Conservation (phyloP, 1,140 invertebrate species). For the Eriosoma lanigerum region DNA sequence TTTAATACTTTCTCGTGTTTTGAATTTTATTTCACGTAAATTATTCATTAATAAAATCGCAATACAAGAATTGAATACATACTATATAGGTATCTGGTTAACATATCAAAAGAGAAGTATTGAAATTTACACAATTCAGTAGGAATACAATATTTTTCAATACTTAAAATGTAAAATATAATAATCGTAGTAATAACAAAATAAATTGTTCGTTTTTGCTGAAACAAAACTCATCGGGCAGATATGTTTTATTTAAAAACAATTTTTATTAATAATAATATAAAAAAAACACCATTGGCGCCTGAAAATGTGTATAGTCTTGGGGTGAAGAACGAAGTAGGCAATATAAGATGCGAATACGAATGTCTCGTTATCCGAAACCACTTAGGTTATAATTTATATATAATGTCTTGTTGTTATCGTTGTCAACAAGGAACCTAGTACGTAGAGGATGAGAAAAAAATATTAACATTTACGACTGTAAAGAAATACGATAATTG, state of each 20-base stretch:
- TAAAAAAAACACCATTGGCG: constrained; percentile 42
- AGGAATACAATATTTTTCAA: too few relatives aligned
- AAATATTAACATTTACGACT: constrained; percentile 48
- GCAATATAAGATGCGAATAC: constrained; percentile 3
- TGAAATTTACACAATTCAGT: too few relatives aligned
- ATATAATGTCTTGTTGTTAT: constrained; percentile 25
- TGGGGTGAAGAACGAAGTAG: background rate
- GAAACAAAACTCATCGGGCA: constrained; percentile 10
- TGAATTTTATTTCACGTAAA: too few relatives aligned
- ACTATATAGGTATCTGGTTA: too few relatives aligned
- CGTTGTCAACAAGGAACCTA: constrained; percentile 13
- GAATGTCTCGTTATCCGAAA: constrained; percentile 50
- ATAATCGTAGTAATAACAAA: background rate
- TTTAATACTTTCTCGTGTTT: too few relatives aligned
- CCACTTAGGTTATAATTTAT: constrained; percentile 50
- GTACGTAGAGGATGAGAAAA: background rate
- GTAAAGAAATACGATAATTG: constrained; percentile 52
- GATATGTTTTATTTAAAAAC: constrained; percentile 39
- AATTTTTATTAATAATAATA: background rate
- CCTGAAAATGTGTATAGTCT: constrained; percentile 15
- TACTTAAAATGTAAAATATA: background rate
- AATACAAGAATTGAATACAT: too few relatives aligned
- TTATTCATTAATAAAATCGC: too few relatives aligned
- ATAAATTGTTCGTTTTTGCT: background rate
- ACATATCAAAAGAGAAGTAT: too few relatives aligned